These are phyloP conservation scores for Percopsis omiscomaycus DNA, from an alignment of 2,797 vertebrate genomes.

Conservation along the genomic window DNA sequence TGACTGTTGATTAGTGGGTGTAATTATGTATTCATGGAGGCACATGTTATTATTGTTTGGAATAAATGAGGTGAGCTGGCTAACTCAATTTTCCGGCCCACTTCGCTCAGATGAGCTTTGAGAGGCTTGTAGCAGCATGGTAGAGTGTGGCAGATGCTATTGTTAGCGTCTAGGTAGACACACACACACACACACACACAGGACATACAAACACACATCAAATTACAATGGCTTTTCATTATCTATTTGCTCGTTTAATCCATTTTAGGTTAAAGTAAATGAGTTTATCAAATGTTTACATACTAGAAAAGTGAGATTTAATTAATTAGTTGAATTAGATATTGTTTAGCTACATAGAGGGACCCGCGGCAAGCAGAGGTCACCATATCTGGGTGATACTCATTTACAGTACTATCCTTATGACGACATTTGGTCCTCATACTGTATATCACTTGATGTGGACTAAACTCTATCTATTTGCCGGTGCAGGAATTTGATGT, in stretches of 20 bases:
- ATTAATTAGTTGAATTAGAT: too few species aligned
- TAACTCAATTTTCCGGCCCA: constrained; percentile 54
- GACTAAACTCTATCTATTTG: not conserved
- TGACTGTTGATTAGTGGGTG: constrained; percentile 25
- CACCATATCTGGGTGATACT: too few species aligned
- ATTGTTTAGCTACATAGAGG: too few species aligned
- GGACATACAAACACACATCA: not conserved
- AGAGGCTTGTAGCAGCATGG: constrained; percentile 34
- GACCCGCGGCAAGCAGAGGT: too few species aligned
- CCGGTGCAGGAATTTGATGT: constrained; percentile 79
- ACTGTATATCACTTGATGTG: not conserved
- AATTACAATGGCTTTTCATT: not conserved
- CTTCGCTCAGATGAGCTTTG: constrained; percentile 41
- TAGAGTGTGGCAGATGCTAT: constrained; percentile 5
- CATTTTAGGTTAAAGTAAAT: too few species aligned
- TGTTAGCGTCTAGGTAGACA: constrained; percentile 33
- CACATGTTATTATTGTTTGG: constrained; percentile 47
- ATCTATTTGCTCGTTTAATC: too few species aligned
- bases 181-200: constrained; percentile 12
- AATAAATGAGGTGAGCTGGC: constrained; percentile 34
- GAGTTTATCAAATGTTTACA: too few species aligned
- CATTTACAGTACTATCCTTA: not conserved
- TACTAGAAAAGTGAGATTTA: too few species aligned
- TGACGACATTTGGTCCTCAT: not conserved
- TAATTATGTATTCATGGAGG: constrained; percentile 36